A percentile compares a stretch with the other conserved stretches of the same genome.
phyloP scores from a whole-genome alignment of 2,888 invertebrate genomes.

The Elmis aenea region DNA sequence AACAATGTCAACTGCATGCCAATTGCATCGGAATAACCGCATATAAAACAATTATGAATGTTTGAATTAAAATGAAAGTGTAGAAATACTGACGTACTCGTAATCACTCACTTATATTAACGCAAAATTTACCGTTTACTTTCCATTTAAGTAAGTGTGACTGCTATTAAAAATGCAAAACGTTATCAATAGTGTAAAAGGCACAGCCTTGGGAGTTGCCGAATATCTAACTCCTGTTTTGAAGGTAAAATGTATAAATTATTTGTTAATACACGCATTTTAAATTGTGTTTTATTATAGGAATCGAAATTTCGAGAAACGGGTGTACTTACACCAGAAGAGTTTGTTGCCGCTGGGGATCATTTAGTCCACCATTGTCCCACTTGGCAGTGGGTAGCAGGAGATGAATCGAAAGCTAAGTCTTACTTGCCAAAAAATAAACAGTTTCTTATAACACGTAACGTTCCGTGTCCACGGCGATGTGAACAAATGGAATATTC shows the following conservation, averaged over 20 bases:
- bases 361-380: conserved; percentile 99
- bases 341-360: conserved; percentile 98
- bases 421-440: conserved; percentile 90
- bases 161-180: conserved; percentile 90
- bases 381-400: conserved; percentile 97
- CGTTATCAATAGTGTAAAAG: conserved; percentile 92
- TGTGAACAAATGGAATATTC: conserved; percentile 96
- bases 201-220: conserved; percentile 91
- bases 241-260: conserved; percentile 60
- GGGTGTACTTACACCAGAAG: conserved; percentile 97
- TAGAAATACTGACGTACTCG: no score
- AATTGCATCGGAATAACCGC: no score
- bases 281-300: conserved; percentile 47
- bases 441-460: conserved; percentile 94
- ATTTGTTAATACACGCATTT: neutral
- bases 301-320: conserved; percentile 97
- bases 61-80: no score
- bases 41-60: no score
- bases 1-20: no score
- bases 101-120: no score
- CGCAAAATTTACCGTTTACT: no score
- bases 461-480: conserved; percentile 93
- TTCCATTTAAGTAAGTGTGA: no score
- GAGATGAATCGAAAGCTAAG: conserved; percentile 85
- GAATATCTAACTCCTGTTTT: conserved; percentile 94